Base-by-base conservation (phyloP, 2,113 vertebrate species). In the Henicopernis longicauda region DNA sequence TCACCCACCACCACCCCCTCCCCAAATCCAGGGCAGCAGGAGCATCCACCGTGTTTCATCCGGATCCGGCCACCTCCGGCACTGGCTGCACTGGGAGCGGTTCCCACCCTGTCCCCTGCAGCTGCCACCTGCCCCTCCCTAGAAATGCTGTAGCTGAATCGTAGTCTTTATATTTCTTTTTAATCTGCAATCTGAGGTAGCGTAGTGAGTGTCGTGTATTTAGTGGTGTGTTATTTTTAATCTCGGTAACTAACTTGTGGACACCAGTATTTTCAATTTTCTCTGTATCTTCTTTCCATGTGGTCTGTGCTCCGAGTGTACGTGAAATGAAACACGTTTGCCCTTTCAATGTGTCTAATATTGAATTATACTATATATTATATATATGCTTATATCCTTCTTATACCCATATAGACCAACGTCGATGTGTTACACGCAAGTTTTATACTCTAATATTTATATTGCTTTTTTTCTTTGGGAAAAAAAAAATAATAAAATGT, bases 361-460 rank as follows among this genome's bases (percentile, higher is more conserved):
- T 98, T 98, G 98, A 98, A 98, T 98, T 99, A 99, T 99, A 98
- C 98, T 98, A 98, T 98, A 97, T 98, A 98, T 98, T 98, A 98
- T 99, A 98, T 98, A 99, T 99, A 98, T 98, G 98, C 98, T 98
- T 98, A 98, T 99, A 99, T 98, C 98, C 98, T 99, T 98, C 97
- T 99, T 99, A 98, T 99, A 98, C 98, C 98, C 97, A 97, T 98
- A 98, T 99, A 98, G 98, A 97, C 97, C 98, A 93, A 97, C 27
- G 97, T 98, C 98, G 82, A 98, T 98, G 98, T 99, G 99, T 99
- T 98, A 99, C 98, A 98, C 98, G 98, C 98, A 99, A 99, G 99
- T 99, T 99, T 99, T 99, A 98, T 99, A 99, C 99, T 99, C 99
- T 99, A 99, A 99, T 99, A 99, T 99, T 99, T 99, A 99, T 99